Evolutionary conservation across 2,113 vertebrate genomes (phyloP).

Genomic region (Burhinus oedicnemus): DNA sequence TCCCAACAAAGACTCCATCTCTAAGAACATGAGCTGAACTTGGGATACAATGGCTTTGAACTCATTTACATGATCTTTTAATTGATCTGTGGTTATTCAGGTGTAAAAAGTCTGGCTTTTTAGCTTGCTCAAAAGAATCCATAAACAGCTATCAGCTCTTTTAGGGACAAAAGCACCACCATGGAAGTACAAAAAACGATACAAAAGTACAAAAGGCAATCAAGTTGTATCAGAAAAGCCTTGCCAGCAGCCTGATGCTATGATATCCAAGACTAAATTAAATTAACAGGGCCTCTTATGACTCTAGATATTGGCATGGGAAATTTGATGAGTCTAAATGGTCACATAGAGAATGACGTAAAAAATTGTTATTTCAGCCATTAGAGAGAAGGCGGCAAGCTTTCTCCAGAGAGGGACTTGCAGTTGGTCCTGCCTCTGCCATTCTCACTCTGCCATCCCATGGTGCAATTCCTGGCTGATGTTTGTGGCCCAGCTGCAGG

Average conservation of each 20-base stretch:
- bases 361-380: not conserved
- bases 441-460: rapidly evolving
- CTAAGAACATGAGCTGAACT: not conserved
- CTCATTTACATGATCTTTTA: not conserved
- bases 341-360: not conserved
- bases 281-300: not conserved
- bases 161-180: not conserved
- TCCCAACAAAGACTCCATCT: not conserved
- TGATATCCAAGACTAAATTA: not conserved
- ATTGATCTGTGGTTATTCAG: not conserved
- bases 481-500: rapidly evolving
- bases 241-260: not conserved
- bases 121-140: not conserved
- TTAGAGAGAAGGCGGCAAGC: not conserved
- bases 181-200: not conserved
- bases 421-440: not conserved
- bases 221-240: not conserved
- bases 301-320: not conserved
- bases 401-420: not conserved
- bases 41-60: not conserved
- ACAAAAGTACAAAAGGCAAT: not conserved
- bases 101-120: not conserved
- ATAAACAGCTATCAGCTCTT: not conserved
- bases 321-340: not conserved
- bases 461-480: not conserved